Evolutionary conservation across 2,888 invertebrate species (phyloP), one percentile per base, ranked within the genome.

Genomic region (Sarcophaga variegata): DNA sequence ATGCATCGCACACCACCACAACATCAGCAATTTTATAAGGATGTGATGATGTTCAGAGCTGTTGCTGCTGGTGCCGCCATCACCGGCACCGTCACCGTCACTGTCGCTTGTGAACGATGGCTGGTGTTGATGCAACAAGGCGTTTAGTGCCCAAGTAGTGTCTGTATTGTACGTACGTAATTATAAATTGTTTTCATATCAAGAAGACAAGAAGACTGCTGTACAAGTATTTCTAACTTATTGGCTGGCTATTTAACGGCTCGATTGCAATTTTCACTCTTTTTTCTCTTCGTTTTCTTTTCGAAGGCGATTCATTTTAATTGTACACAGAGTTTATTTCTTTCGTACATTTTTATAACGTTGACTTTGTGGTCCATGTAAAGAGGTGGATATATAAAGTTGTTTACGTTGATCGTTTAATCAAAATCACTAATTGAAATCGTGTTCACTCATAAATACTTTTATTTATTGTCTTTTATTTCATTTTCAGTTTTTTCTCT

Each of bases 341-440:
- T 22, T 75, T 70, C 17, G n/a, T 45, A 37, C 37, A 74, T 63
- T 17, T 74, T 63, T 49, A 59, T 76, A 45, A 62, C 22, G 27
- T 22, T 59, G 20, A 69, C 70, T 83, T 37, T 37, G 37, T 8
- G 8, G 8, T 37, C 37, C 37, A 37, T 37, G 37, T 37, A 37
- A 37, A 37, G 37, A 37, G 37, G 37, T 81, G 81, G 71, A 77
- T 83, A 77, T 83, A 83, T 85, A 22, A 83, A 88, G 87, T 83
- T 88, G 87, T 88, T 88, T 74, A 67, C 85, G 87, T 83, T 87
- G 87, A 87, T 85, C 81, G 70, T 87, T 85, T 87, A 84, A 87
- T 87, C 84, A 76, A 81, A 82, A 60, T 78, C 70, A 64, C 85
- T 88, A 88, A 88, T 88, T 88, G 87, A 83, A 85, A 85, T 88